Percentiles rank a stretch among this genome's conserved stretches.
Conservation (phyloP, 2,888 invertebrate species). For the Leptura quadrifasciata region DNA sequence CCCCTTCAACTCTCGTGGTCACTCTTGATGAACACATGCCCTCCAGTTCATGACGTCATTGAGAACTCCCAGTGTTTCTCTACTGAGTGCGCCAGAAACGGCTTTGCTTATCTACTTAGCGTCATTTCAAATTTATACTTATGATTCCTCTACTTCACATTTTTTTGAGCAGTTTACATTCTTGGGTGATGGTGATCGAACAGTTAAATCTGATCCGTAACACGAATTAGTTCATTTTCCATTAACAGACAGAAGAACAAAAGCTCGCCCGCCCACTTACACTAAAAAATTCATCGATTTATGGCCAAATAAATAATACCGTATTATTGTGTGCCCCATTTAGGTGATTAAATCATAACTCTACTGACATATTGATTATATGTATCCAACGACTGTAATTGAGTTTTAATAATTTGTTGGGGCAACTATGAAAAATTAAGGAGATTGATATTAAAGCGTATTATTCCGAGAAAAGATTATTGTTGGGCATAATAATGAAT, state of each 20-base stretch:
- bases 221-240: background rate
- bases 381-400: slow-evolving; percentile 2
- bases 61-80: no score
- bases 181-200: no score
- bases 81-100: no score
- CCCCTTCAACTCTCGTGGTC: no score
- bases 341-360: slow-evolving; percentile 15
- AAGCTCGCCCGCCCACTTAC: background rate
- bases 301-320: slow-evolving; percentile 7
- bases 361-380: slow-evolving; percentile 20
- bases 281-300: slow-evolving; percentile 21
- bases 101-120: no score
- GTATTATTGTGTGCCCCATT: slow-evolving; percentile 5
- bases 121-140: no score
- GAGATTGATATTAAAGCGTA: background rate
- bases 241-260: background rate
- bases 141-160: no score
- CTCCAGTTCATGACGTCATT: no score
- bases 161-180: no score
- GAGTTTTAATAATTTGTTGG: slow-evolving; percentile 25
- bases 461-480: background rate
- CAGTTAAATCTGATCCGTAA: background rate
- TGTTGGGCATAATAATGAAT: no score
- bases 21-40: no score
- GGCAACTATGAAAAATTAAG: background rate